Evolutionary conservation across 2,797 vertebrate genomes (phyloP).

Genomic region (Esox masquinongy): DNA sequence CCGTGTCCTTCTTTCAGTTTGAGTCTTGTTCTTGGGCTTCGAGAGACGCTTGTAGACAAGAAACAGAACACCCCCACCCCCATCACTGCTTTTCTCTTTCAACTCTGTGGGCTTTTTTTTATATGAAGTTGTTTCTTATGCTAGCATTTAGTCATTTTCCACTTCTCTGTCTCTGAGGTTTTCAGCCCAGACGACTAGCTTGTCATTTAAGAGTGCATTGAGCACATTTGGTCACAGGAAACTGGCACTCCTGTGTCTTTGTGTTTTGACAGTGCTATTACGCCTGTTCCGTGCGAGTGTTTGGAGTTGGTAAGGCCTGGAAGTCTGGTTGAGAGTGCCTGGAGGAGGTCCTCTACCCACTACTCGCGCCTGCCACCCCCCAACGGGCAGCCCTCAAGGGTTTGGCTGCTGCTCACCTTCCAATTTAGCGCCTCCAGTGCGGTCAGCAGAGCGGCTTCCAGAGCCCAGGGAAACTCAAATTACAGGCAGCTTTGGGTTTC

Average conservation of each 20-base stretch:
- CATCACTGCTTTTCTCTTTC: neutral
- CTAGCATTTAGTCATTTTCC: slow-evolving; percentile 17
- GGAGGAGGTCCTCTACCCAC: neutral
- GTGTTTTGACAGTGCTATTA: neutral
- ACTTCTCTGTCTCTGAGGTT: slow-evolving; percentile 11
- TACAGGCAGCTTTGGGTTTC: slow-evolving; percentile 53
- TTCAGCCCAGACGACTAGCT: slow-evolving; percentile 11
- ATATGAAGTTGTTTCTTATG: neutral
- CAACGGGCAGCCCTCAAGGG: slow-evolving; percentile 14
- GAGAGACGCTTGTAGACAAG: slow-evolving; percentile 4
- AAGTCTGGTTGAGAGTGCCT: slow-evolving; percentile 4
- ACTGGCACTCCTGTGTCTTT: slow-evolving; percentile 8
- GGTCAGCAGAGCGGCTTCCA: slow-evolving; percentile 34
- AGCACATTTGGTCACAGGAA: slow-evolving; percentile 5
- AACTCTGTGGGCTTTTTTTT: neutral
- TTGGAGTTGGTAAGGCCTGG: neutral
- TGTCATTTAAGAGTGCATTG: neutral
- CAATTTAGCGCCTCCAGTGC: slow-evolving; percentile 48
- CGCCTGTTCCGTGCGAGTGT: neutral
- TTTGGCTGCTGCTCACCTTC: slow-evolving; percentile 34
- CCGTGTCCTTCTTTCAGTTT: neutral
- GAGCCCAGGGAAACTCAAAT: slow-evolving; percentile 46
- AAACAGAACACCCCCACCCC: neutral
- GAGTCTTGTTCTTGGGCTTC: slow-evolving; percentile 9
- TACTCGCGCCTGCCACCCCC: slow-evolving; percentile 12